Base-by-base conservation (phyloP, 2,113 vertebrate genomes). In the Heterocephalus glaber region DNA sequence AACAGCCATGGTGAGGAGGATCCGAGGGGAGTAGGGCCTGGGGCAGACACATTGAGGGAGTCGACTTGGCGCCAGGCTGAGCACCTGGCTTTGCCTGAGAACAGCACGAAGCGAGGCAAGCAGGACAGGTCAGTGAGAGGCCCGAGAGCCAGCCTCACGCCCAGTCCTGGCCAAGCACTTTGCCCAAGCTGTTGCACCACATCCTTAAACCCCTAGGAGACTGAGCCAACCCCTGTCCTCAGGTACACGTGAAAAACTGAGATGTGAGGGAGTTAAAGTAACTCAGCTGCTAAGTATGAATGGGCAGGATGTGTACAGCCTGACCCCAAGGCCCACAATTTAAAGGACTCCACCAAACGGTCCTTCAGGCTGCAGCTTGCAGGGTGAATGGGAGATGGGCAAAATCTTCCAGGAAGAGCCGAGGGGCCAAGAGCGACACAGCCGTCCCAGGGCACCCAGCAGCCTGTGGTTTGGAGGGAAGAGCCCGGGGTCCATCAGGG, bases 1-100 rank as follows among this genome's bases (percentile, higher is more conserved):
- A 10, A 4, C 30, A 35, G 79, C 1, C 9, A 41, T 7, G 80
- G 54, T 0, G 8, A 60, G 54, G 60, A n/a, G 20, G 13, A 38
- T n/a, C 6, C 6, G 44, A 9, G 49, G 35, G 20, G 22, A n/a
- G 47, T 3, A 13, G 26, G 33, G 80, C 6, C 12, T 22, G 33
- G 52, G 38, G n/a, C 1, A 13, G 35, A 5, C 22, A 13, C 20
- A 7, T 52, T 30, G 65, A 30, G n/a, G 17, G 86, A 80, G 44
- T 52, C 49, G 1, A 6, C n/a, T 35, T 6, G 7, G 54, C 8
- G 63, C 58, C 83, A 41, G 41, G 60, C 9, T 33, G 26, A 72
- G 84, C 84, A 72, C 0, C 1, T 24, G 66, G 77, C 86, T 56
- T 1, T 20, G 56, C 30, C 47, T n/a, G 28, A 38, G 30, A 74